Conservation (phyloP, 2,797 vertebrate species). For the Danio jaintianensis region DNA sequence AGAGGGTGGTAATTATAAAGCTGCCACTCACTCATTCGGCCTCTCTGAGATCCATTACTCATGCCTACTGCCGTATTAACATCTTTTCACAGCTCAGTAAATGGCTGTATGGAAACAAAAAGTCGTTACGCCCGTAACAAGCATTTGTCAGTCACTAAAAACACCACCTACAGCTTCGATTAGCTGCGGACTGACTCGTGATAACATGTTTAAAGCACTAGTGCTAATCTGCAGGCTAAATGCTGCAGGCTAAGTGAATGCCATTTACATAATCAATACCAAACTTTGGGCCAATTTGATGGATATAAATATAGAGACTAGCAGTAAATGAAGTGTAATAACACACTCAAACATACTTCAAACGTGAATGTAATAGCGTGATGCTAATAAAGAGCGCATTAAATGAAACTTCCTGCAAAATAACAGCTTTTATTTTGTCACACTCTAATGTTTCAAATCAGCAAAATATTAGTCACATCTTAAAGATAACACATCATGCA, state of each 20-base stretch:
- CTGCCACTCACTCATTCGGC: slow-evolving; percentile 3
- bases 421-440: not conserved
- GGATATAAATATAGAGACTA: slow-evolving; percentile 9
- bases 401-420: not conserved
- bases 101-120: slow-evolving; percentile 50
- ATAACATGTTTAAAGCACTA: slow-evolving; percentile 49
- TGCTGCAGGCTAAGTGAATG: slow-evolving; percentile 27
- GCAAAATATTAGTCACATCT: too few species aligned
- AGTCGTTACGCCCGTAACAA: slow-evolving; percentile 18
- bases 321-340: not conserved
- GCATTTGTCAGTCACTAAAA: slow-evolving; percentile 48
- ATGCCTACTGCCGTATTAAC: slow-evolving; percentile 35
- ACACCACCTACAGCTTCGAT: slow-evolving; percentile 43
- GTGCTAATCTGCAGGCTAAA: slow-evolving; percentile 27
- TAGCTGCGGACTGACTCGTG: slow-evolving; percentile 47
- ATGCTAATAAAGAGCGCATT: not conserved
- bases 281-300: not conserved
- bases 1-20: slow-evolving; percentile 43
- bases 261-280: slow-evolving; percentile 14
- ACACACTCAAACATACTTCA: not conserved
- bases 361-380: not conserved
- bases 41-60: slow-evolving; percentile 47
- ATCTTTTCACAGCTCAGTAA: slow-evolving; percentile 37
- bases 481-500: too few species aligned
- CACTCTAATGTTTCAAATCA: too few species aligned